These are phyloP conservation scores for Tipula helvola DNA, from an alignment of 2,888 invertebrate genomes.

Conservation along the genomic window DNA sequence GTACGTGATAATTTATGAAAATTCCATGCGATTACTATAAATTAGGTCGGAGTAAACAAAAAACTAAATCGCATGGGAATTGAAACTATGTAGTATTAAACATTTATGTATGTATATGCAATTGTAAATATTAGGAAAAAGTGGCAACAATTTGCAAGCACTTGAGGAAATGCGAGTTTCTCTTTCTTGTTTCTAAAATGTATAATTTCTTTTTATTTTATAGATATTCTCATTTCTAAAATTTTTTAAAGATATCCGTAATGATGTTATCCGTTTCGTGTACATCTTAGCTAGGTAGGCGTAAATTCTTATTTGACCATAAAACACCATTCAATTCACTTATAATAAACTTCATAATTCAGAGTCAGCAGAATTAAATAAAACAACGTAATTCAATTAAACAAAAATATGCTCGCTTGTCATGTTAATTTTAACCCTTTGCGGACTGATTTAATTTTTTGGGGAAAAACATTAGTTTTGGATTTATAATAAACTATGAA, in stretches of 20 bases:
- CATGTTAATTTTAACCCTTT: no score
- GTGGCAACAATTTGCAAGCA: background rate
- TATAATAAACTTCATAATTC: no score
- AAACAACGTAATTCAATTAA: no score
- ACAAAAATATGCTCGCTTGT: no score
- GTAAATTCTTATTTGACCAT: no score
- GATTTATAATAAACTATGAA: background rate
- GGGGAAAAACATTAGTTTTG: no score
- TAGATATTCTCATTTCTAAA: background rate
- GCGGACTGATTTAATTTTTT: no score
- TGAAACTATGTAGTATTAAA: background rate
- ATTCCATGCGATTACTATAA: background rate
- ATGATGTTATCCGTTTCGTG: no score
- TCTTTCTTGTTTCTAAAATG: background rate
- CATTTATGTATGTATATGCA: no score
- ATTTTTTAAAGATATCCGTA: background rate
- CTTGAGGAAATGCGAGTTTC: background rate
- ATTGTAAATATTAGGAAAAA: background rate
- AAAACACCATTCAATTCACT: no score
- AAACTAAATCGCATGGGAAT: background rate
- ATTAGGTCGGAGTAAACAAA: background rate
- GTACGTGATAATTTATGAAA: background rate
- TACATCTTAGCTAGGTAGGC: no score
- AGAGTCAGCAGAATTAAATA: no score
- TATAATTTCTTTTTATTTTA: background rate